Conservation (phyloP, 2,797 vertebrate species). For the Babyrousa celebensis region DNA sequence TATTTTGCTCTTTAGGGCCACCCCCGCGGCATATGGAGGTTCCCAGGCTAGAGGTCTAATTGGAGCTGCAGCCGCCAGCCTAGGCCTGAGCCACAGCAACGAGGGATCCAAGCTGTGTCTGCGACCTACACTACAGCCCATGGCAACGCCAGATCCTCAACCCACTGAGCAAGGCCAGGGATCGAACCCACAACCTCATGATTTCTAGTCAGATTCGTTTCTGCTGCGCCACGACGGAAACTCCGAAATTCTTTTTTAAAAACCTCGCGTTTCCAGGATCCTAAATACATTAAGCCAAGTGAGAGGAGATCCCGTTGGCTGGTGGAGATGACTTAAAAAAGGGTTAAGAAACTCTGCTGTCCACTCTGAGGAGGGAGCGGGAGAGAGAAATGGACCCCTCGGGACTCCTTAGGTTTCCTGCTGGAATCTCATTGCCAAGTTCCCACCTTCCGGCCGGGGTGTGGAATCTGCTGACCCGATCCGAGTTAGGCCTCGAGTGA, state of each 20-base stretch:
- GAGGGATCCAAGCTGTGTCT: no score
- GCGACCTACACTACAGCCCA: no score
- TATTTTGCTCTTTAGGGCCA: no score
- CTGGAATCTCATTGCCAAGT: conserved; percentile 69
- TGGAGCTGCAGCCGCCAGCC: no score
- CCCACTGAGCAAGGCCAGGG: no score
- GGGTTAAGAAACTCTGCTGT: conserved; percentile 52
- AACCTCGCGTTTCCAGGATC: conserved; percentile 16
- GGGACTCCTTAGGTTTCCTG: conserved; percentile 72
- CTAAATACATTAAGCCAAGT: conserved; percentile 11
- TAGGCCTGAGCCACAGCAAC: no score
- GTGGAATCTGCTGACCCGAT: conserved; percentile 69
- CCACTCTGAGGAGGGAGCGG: neutral
- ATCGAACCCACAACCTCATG: no score
- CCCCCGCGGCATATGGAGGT: no score
- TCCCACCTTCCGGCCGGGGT: conserved; percentile 69
- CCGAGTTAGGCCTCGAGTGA: neutral
- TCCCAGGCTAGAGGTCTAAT: no score
- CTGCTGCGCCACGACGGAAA: no score
- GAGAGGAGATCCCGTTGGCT: conserved; percentile 22
- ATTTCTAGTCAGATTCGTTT: no score
- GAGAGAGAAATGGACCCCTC: conserved; percentile 61
- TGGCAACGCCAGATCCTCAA: no score
- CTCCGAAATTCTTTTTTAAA: neutral
- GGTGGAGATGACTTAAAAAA: neutral